Evolutionary conservation across 1,140 invertebrate species (phyloP), one percentile per base, ranked within the genome.

Genomic region (Papilio polyxenes): DNA sequence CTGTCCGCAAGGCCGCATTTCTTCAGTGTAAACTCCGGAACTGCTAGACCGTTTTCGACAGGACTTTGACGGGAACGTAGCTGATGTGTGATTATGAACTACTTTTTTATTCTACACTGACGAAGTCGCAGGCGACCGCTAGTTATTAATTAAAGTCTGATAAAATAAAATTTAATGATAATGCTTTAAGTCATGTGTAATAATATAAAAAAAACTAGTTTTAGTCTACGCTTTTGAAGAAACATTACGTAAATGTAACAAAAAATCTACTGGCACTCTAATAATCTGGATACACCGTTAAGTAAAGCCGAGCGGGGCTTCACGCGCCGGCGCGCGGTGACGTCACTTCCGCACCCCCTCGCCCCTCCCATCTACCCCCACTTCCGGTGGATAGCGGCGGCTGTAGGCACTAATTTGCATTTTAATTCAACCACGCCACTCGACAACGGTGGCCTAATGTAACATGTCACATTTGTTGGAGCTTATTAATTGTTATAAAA

Each of bases 311-410:
- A 79, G 78, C 83, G 82, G 77, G 83, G 81, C 83, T 84, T 84
- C 83, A 84, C 81, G 83, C 83, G 78, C 81, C 83, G 81, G 83
- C 83, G 83, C 83, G 81, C 81, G 69, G 31, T 84, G 83, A 84
- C 81, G 83, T 84, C 83, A 84, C 81, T 82, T 84, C 83, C 83
- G 81, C 53, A 59, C 53, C 75, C 76, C 49, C 74, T 44, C 53
- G 40, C 65, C 83, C 23, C 80, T 15, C 78, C 80, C 15, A 10
- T 48, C 77, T 82, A 81, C 79, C 79, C 56, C 81, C 37, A 80
- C 78, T 80, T 77, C 75, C 75, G 75, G 48, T 77, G 49, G 49
- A 53, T 56, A 31, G 49, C 48, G 75, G 48, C 48, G 75, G 48
- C 48, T 77, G 13, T 51, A 48, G 48, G 44, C 48, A 48, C 48